Evolutionary conservation across 1,140 invertebrate species (phyloP), one percentile per base, ranked within the genome.

Genomic region (Lanistes nyassanus): DNA sequence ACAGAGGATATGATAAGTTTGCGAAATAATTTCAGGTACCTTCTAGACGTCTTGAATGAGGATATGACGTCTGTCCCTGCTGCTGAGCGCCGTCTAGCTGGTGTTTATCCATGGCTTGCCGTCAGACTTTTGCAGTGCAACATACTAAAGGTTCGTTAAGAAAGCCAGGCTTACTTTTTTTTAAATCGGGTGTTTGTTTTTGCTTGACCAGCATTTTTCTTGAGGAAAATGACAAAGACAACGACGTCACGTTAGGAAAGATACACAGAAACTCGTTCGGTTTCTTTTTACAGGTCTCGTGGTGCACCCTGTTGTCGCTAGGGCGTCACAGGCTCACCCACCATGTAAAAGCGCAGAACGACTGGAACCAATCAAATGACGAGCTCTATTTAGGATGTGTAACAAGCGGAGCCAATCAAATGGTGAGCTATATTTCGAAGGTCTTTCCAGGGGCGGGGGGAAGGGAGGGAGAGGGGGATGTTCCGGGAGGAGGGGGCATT

Each of bases 11-110:
- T n/a, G n/a, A n/a, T n/a, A n/a, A n/a, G n/a, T n/a, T n/a, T n/a
- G n/a, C n/a, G n/a, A n/a, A n/a, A n/a, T n/a, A n/a, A n/a, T 53
- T 69, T 16, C 53, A 70, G 68, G 31, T 70, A 70, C 36, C 51
- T 70, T 7, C 68, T 70, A 19, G 68, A 70, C 26, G 53, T 70
- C 4, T n/a, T 70, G 53, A 42, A 42, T 6, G 39, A 42, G 13
- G 51, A 70, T 34, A 34, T 29, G 21, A 69, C 23, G 26, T 19
- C n/a, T 11, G 19, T 53, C 16, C 68, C 47, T 13, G n/a, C 19
- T 5, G 7, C 51, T 11, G 47, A 56, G 53, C 68, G 68, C 11
- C 68, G 55, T 36, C 6, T 70, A 31, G 37, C 68, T 6, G 21
- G 31, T n/a, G 53, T 56, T 19, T 70, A 56, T 31, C 68, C 68